Conservation (phyloP, 2,113 vertebrate species). For the Mionectes macconnelli region DNA sequence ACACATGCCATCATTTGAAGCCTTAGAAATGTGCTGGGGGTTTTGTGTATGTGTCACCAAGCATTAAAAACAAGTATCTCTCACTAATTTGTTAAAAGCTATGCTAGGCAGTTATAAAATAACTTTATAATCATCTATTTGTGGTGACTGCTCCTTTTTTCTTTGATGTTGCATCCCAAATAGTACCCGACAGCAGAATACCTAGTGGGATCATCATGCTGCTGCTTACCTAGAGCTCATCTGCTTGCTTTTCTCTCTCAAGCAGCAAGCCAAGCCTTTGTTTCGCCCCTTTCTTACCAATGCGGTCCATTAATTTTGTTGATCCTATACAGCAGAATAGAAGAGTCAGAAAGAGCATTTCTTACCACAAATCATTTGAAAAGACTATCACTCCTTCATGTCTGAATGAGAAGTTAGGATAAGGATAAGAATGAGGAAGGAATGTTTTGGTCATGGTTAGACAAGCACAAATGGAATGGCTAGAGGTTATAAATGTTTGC, state of each 20-base stretch:
- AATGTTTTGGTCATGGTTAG: neutral
- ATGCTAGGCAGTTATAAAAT: neutral
- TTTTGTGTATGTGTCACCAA: constrained; percentile 11
- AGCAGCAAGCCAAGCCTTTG: neutral
- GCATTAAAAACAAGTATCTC: constrained; percentile 1
- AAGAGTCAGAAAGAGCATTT: neutral
- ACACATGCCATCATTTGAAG: neutral
- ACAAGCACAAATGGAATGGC: neutral
- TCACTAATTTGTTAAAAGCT: constrained; percentile 24
- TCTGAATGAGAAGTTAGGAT: neutral
- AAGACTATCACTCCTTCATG: neutral
- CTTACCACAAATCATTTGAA: neutral
- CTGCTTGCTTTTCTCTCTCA: neutral
- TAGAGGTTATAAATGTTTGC: neutral
- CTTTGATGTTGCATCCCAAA: constrained; percentile 9
- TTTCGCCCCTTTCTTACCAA: neutral
- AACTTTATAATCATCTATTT: neutral
- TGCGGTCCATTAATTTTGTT: neutral
- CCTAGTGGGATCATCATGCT: neutral
- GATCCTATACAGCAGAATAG: neutral
- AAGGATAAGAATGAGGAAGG: neutral
- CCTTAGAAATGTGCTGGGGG: neutral
- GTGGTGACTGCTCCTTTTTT: neutral
- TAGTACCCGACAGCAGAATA: neutral
- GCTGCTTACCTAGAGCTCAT: neutral